Base-by-base conservation (phyloP, 2,113 vertebrate species). In the Beaufortia kweichowensis region DNA sequence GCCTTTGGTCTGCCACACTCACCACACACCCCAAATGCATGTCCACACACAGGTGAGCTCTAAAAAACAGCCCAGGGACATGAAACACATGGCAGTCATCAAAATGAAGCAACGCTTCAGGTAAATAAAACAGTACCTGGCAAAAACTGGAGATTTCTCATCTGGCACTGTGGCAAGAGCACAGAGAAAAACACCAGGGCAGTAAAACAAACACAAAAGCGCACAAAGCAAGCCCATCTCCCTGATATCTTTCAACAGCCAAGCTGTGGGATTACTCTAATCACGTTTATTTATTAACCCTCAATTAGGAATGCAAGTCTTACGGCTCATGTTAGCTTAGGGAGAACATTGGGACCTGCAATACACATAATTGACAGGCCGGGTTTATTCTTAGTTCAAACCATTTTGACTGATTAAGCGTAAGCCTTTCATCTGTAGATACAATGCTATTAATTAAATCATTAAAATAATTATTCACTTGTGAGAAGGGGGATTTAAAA, bases 61-160 rank as follows among this genome's bases (percentile, higher is more conserved):
- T 87, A 80, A 87, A 89, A 88, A 63, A 89, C 89, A 79, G 80
- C 86, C 86, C 85, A 86, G 66, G 82, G 89, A 84, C 90, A 91
- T 89, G 85, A 76, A 90, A 91, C 94, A 95, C 94, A 95, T 95
- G 93, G 93, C 85, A 86, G 79, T 91, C 56, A 61, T 28, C 86
- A 90, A 82, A 91, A 91, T 81, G 4, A 76, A 78, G 90, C 89
- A 85, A 92, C 60, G 73, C 77, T 85, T 86, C 83, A 88, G 88
- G 92, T 95, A 93, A 94, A 95, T 93, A 93, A 94, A 94, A 90
- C 92, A 91, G 86, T 84, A 87, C 90, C 89, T 90, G 86, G 85
- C 87, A 87, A 80, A 85, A 84, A 81, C 81, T 87, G 87, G 88
- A 78, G 78, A 83, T 87, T 81, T 85, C 81, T 88, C 85, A 69